Base-by-base conservation (phyloP, 1,140 invertebrate genomes). In the Drosophila santomea region DNA sequence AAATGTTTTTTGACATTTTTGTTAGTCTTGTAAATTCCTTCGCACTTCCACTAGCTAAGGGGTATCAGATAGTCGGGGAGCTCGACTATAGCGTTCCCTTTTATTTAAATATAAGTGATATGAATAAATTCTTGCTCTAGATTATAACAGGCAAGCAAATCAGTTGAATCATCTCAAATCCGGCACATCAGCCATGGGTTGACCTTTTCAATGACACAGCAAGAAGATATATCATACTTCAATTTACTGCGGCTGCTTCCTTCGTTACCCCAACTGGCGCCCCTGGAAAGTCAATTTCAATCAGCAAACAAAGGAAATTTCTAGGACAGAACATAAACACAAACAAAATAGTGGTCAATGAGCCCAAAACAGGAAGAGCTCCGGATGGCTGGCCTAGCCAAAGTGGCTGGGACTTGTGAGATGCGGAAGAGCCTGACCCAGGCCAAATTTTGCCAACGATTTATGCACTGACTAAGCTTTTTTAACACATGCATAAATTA, bases 401-500 rank as follows among this genome's bases (percentile, higher is more conserved):
- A 71, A 71, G 51, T 71, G 41, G 64, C 64, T 38, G 7, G 12
- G 12, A 14, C 32, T 39, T 12, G 12, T 12, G 38, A 39, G 67
- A 48, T 32, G 45, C 20, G 66, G 62, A 44, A 20, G 47, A 67
- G 60, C 45, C 17, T 6, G 61, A 15, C 15, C 23, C 11, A 17
- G 39, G 44, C 28, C 36, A 50, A 69, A 63, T 48, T 80, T 67
- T 68, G 52, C 58, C 52, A 48, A 48, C 64, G 51, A 71, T 71
- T 71, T 71, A 71, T 71, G 67, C 52, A 39, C 64, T 57, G 52
- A 15, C 77, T 74, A 80, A 74, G 52, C 52, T 72, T 68, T 80
- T 75, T 58, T 82, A 77, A 63, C 66, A 66, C 74, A 56, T 59
- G 76, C 63, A 79, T 83, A 79, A 83, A 83, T 84, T 75, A 83